A percentile compares a stretch with the other conserved stretches of the same genome.
Evolutionary conservation across 2,113 vertebrate genomes (phyloP).

Genomic region (Natator depressus): DNA sequence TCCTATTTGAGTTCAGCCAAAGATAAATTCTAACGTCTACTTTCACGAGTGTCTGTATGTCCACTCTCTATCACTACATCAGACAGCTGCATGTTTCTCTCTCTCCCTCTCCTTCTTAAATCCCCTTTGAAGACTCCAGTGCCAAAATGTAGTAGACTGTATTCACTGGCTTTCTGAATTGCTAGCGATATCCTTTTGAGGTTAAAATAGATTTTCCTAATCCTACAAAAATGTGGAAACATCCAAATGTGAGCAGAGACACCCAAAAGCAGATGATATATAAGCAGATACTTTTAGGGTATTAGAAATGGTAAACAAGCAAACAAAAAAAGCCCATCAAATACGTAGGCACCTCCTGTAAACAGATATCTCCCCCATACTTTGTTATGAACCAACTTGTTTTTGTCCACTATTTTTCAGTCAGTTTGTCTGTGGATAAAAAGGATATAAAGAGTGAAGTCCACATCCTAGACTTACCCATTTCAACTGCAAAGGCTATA

Average conservation of each 20-base stretch:
- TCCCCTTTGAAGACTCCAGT: not conserved
- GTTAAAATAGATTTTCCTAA: not conserved
- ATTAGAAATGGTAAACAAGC: not conserved
- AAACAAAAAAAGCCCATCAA: not conserved
- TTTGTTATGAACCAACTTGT: not conserved
- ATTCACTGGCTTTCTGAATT: not conserved
- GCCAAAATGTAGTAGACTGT: not conserved
- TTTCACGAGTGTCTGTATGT: not conserved
- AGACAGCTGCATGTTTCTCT: not conserved
- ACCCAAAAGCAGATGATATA: not conserved
- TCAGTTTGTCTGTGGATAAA: not conserved
- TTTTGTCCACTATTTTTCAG: not conserved
- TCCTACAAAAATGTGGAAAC: not conserved
- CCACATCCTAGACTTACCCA: not conserved
- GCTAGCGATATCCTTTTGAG: not conserved
- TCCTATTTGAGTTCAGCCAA: not conserved
- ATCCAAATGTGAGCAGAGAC: not conserved
- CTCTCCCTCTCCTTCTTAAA: not conserved
- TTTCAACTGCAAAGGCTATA: not conserved
- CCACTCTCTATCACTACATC: not conserved
- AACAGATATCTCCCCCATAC: not conserved
- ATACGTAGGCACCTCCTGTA: not conserved
- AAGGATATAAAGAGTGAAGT: not conserved
- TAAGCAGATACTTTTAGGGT: not conserved
- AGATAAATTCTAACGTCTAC: not conserved